phyloP scores from a whole-genome alignment of 2,113 vertebrate species.

The Mus musculus region GRCm39 chr3:101233501-101234000 shows the following conservation, averaged over 20 bases:
- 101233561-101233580: too few species aligned
- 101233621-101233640: too few species aligned
- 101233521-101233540: too few species aligned
- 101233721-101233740: too few species aligned
- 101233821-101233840: background rate
- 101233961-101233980: background rate
- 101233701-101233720: too few species aligned
- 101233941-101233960: slow-evolving; percentile 35
- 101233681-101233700: too few species aligned
- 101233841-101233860: background rate
- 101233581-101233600: too few species aligned
- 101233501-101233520: too few species aligned
- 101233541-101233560: too few species aligned
- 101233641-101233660: too few species aligned
- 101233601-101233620: too few species aligned
- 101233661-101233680: too few species aligned
- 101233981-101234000: slow-evolving; percentile 57
- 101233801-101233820: background rate
- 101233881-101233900: slow-evolving; percentile 37
- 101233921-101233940: slow-evolving; percentile 40
- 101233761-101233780: background rate
- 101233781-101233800: background rate
- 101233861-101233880: background rate
- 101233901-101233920: slow-evolving; percentile 16
- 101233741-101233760: slow-evolving; percentile 5